Base-by-base conservation (phyloP, 2,113 vertebrate species). In the Dicentrarchus labrax region DNA sequence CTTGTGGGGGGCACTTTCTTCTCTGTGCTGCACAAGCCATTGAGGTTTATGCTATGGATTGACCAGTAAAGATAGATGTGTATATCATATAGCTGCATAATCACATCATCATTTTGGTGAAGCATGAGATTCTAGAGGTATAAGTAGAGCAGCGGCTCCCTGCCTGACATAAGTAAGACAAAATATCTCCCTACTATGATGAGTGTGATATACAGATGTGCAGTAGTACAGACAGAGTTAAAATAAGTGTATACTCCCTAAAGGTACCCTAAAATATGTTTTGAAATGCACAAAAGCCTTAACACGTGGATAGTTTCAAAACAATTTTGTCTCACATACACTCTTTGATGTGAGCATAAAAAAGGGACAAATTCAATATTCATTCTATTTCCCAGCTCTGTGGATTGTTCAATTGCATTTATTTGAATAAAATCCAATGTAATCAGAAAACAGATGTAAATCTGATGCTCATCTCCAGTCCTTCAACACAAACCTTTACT, bases 11-110 rank as follows among this genome's bases (percentile, higher is more conserved):
- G 30, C 30, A 30, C 30, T 30, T 30, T 30, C 30, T 3, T 30
- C 30, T 30, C 45, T 62, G 48, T 9, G 51, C 39, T 72, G 17
- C 70, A 76, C 67, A 50, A 15, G 6, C 67, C 57, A 68, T 10
- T 19, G 71, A 76, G 71, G 64, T 21, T 24, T 53, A 43, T 68
- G 1, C 59, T 53, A 65, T 54, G 9, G 16, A 65, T 45, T 22
- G 61, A 78, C 38, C 41, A n/a, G 71, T 53, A 75, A 66, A 78
- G 74, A 86, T 59, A 45, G 43, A 88, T 70, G 78, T 62, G 36
- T 65, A 5, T 82, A 88, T 89, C 78, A 79, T 57, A 68, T 87
- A 78, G 53, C 84, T 66, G 54, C n/a, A 80, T 84, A 78, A 90
- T 87, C 62, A 61, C 57, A 86, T 93, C 51, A 75, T 7, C 70